These are phyloP conservation scores for Hucho hucho DNA, from an alignment of 2,113 vertebrate genomes.

Conservation along the genomic window DNA sequence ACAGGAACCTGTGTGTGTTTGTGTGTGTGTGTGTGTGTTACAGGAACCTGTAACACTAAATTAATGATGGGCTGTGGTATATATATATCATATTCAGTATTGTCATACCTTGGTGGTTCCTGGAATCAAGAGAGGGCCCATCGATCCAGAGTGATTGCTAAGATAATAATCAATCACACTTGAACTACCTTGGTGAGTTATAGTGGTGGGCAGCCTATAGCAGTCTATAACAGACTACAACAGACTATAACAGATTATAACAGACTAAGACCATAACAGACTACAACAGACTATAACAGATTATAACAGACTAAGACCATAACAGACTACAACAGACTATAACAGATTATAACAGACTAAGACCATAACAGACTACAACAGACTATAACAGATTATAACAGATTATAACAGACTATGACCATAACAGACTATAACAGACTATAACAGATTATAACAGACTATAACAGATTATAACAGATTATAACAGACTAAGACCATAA, in stretches of 20 bases:
- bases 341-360: too few relatives aligned
- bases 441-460: accelerated
- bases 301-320: too few relatives aligned
- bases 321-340: too few relatives aligned
- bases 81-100: not conserved
- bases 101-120: constrained; percentile 1
- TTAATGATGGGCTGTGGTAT: not conserved
- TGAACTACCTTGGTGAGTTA: not conserved
- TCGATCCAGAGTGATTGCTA: not conserved
- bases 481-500: too few relatives aligned
- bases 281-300: too few relatives aligned
- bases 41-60: not conserved
- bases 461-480: too few relatives aligned
- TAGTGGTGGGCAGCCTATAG: too few relatives aligned
- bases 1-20: not conserved
- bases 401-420: accelerated
- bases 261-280: too few relatives aligned
- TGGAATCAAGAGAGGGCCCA: not conserved
- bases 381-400: too few relatives aligned
- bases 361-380: too few relatives aligned
- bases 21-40: not conserved
- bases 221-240: not conserved
- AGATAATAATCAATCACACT: constrained; percentile 5
- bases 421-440: accelerated
- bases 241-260: too few relatives aligned